These are phyloP conservation scores for Trissolcus japonicus DNA, from an alignment of 2,888 invertebrate species.

Conservation along the genomic window DNA sequence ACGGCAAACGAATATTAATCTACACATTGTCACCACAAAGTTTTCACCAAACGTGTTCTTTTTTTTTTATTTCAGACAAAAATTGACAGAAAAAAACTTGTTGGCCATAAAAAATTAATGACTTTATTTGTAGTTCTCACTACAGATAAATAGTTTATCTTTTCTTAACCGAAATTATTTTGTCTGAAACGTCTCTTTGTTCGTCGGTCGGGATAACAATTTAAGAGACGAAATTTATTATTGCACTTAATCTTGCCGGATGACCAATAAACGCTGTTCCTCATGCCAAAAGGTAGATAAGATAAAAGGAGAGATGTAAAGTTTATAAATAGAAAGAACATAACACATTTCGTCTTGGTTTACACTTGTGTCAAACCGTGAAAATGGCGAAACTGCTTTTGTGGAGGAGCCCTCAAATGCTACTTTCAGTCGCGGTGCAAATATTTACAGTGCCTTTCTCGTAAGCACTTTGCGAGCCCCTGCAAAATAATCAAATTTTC, in stretches of 20 bases:
- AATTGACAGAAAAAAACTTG: too few relatives aligned
- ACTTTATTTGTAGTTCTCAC: too few relatives aligned
- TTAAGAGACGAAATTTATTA: slow-evolving; percentile 6
- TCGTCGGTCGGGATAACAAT: too few relatives aligned
- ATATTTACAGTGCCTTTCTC: slow-evolving; percentile 37
- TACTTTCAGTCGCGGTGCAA: slow-evolving; percentile 32
- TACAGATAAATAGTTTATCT: too few relatives aligned
- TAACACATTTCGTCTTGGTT: slow-evolving; percentile 44
- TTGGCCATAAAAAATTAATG: background rate
- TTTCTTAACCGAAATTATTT: too few relatives aligned
- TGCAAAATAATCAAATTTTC: background rate
- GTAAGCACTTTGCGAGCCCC: background rate
- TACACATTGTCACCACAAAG: slow-evolving; percentile 14
- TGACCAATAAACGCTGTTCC: slow-evolving; percentile 28
- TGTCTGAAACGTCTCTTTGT: too few relatives aligned
- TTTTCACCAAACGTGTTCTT: slow-evolving; percentile 11
- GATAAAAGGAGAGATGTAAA: slow-evolving; percentile 38
- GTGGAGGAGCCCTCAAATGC: slow-evolving; percentile 28
- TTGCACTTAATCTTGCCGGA: slow-evolving; percentile 21
- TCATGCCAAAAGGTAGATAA: slow-evolving; percentile 45
- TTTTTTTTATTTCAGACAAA: too few relatives aligned
- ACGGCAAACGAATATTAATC: slow-evolving; percentile 39
- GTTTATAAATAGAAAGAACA: slow-evolving; percentile 47
- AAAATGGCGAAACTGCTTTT: slow-evolving; percentile 38
- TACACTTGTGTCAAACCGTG: slow-evolving; percentile 50